phyloP scores from a whole-genome alignment of 2,797 vertebrate species.

The Melanotaenia nigrans region DNA sequence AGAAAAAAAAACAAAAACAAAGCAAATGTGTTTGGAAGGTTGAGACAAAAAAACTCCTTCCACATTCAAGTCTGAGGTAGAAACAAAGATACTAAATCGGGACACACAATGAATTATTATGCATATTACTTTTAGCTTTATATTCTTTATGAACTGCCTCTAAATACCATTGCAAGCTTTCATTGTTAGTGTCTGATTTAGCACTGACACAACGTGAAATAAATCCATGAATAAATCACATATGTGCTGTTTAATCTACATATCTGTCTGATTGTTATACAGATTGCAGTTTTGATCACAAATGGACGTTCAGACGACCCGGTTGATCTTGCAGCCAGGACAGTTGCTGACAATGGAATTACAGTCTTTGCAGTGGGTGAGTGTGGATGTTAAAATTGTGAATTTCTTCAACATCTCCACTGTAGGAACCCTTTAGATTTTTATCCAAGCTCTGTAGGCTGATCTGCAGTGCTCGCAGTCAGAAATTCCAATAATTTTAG shows the following conservation, averaged over 20 bases:
- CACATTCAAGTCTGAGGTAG: conserved; percentile 1
- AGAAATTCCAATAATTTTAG: conserved; percentile 68
- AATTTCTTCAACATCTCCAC: conserved; percentile 62
- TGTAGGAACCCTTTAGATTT: conserved; percentile 56
- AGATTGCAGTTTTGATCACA: conserved; percentile 87
- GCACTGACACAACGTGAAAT: background rate
- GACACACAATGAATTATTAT: background rate
- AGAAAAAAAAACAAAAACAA: background rate
- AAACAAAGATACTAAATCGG: conserved; percentile 15
- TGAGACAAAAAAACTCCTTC: conserved; percentile 13
- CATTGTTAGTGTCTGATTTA: background rate
- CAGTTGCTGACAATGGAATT: conserved; percentile 84
- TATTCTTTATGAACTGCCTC: background rate
- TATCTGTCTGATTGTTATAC: conserved; percentile 3
- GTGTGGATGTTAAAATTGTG: conserved; percentile 62
- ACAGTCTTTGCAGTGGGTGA: conserved; percentile 89
- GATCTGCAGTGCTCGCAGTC: conserved; percentile 63
- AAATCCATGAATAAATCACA: background rate
- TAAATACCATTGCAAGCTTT: background rate
- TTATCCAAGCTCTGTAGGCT: conserved; percentile 49
- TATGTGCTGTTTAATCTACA: background rate
- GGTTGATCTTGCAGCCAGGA: conserved; percentile 75
- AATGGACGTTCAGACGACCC: conserved; percentile 84
- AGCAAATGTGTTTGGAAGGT: conserved; percentile 16
- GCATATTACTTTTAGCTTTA: conserved; percentile 6